Conservation (phyloP, 2,888 invertebrate species). For the Orthosia incerta region DNA sequence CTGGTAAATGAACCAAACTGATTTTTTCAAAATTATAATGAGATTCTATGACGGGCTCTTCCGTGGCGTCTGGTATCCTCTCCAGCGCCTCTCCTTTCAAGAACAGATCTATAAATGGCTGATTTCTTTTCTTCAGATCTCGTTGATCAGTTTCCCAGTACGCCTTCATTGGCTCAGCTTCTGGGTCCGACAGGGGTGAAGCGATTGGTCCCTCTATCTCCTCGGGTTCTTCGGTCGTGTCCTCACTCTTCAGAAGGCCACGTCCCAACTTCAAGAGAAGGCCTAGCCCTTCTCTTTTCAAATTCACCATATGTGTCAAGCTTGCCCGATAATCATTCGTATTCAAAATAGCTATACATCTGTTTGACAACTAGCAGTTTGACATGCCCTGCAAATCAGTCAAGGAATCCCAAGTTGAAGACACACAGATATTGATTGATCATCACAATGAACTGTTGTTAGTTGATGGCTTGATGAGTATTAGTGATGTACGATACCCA, state of each 20-base stretch:
- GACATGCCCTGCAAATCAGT: slow-evolving; percentile 90
- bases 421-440: slow-evolving; percentile 88
- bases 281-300: slow-evolving; percentile 85
- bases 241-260: slow-evolving; percentile 75
- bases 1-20: slow-evolving; percentile 80
- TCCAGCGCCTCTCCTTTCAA: slow-evolving; percentile 80
- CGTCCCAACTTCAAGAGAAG: slow-evolving; percentile 85
- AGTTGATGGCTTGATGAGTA: slow-evolving; percentile 78
- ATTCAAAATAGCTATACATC: slow-evolving; percentile 84
- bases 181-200: slow-evolving; percentile 64
- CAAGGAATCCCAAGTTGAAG: slow-evolving; percentile 90
- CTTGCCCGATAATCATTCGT: slow-evolving; percentile 80
- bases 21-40: slow-evolving; percentile 85
- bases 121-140: slow-evolving; percentile 78
- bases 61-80: slow-evolving; percentile 85
- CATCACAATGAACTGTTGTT: slow-evolving; percentile 80
- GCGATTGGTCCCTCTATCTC: slow-evolving; percentile 61
- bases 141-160: slow-evolving; percentile 88
- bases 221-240: slow-evolving; percentile 75
- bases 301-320: slow-evolving; percentile 87
- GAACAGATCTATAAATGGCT: slow-evolving; percentile 84
- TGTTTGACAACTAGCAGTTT: slow-evolving; percentile 84
- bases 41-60: slow-evolving; percentile 85
- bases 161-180: slow-evolving; percentile 84
- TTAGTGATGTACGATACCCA: slow-evolving; percentile 78